phyloP scores from a whole-genome alignment of 2,888 invertebrate genomes.

The Torymus aiolomorphi region DNA sequence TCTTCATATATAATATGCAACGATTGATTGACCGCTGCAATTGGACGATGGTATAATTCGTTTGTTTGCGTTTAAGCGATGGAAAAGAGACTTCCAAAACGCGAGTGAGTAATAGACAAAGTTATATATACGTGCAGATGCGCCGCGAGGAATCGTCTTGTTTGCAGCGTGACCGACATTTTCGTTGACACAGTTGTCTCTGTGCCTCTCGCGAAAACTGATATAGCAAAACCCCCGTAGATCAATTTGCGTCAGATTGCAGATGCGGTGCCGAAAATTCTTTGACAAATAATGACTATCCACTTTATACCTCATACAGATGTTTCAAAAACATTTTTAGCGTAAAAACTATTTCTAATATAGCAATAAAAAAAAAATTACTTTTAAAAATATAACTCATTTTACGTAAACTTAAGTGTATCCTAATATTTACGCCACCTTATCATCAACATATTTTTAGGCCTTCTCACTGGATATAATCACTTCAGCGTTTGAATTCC shows the following conservation, averaged over 20 bases:
- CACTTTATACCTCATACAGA: background rate
- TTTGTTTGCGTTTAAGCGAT: background rate
- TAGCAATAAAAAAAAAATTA: no score
- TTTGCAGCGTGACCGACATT: slow-evolving; percentile 48
- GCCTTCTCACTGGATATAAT: no score
- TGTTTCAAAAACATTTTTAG: no score
- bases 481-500: no score
- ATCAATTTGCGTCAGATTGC: background rate
- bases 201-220: slow-evolving; percentile 14
- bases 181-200: slow-evolving; percentile 13
- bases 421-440: no score
- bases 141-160: slow-evolving; percentile 20
- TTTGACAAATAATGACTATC: background rate
- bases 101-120: slow-evolving; percentile 15
- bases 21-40: no score
- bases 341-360: no score
- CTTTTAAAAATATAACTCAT: no score
- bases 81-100: slow-evolving; percentile 8
- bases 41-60: slow-evolving; percentile 7
- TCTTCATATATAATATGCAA: no score
- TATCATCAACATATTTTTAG: no score
- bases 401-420: no score
- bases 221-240: slow-evolving; percentile 23
- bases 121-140: background rate
- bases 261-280: background rate